phyloP scores from a whole-genome alignment of 2,113 vertebrate genomes.

The Dolichallabes microphthalmus region DNA sequence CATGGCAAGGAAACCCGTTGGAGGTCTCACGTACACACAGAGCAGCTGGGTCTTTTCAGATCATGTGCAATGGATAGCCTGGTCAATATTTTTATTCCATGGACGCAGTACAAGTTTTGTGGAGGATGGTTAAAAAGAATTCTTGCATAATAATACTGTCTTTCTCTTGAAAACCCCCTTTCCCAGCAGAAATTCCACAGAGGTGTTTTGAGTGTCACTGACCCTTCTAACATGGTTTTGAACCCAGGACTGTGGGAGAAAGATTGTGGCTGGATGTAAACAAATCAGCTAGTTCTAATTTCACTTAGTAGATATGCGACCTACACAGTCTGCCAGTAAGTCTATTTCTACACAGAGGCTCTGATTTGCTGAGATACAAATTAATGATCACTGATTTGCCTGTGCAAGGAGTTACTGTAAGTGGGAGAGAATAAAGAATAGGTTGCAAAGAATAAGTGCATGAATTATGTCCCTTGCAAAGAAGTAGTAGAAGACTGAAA shows the following conservation, averaged over 20 bases:
- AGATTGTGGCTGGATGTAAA: slow-evolving; percentile 18
- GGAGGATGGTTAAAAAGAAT: background rate
- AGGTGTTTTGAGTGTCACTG: slow-evolving; percentile 44
- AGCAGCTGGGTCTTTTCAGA: slow-evolving; percentile 35
- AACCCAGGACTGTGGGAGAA: slow-evolving; percentile 27
- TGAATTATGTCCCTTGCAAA: background rate
- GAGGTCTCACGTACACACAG: slow-evolving; percentile 4
- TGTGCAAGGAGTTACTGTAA: background rate
- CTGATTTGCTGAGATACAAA: background rate
- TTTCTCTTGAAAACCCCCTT: slow-evolving; percentile 10
- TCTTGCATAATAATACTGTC: slow-evolving; percentile 14
- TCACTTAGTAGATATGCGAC: slow-evolving; percentile 25
- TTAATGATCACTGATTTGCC: background rate
- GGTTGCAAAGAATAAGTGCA: background rate
- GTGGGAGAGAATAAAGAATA: too few species aligned
- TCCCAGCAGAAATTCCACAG: slow-evolving; percentile 43
- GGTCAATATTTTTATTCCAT: background rate
- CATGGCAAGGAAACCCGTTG: slow-evolving; percentile 55
- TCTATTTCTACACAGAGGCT: background rate
- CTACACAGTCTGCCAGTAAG: slow-evolving; percentile 31
- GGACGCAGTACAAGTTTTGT: background rate
- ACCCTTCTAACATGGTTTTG: slow-evolving; percentile 34
- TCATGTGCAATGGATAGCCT: background rate
- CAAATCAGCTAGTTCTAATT: slow-evolving; percentile 35
- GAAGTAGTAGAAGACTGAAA: background rate